These are phyloP conservation scores for Psylliodes chrysocephalus DNA, from an alignment of 2,888 invertebrate genomes.

Conservation along the genomic window DNA sequence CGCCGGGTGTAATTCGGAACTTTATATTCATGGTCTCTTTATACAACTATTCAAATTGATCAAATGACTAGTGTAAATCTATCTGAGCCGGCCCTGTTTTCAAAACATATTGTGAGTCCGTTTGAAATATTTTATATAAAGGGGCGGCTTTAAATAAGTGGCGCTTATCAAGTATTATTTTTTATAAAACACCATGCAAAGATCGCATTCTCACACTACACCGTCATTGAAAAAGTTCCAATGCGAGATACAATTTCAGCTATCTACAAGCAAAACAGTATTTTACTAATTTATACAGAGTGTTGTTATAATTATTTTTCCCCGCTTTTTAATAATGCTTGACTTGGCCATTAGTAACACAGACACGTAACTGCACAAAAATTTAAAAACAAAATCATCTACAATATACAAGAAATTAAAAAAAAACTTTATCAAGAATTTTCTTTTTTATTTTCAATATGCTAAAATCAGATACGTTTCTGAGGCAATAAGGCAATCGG, in stretches of 20 bases:
- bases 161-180: neutral
- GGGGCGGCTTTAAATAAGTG: neutral
- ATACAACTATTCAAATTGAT: no score
- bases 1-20: neutral
- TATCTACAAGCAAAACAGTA: slow-evolving; percentile 8
- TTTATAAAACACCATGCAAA: slow-evolving; percentile 10
- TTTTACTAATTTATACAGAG: slow-evolving; percentile 7
- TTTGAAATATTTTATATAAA: neutral
- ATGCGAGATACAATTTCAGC: neutral
- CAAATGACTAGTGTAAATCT: neutral
- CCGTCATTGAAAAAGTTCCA: neutral
- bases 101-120: neutral
- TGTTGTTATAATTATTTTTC: neutral
- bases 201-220: slow-evolving; percentile 3
- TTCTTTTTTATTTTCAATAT: no score
- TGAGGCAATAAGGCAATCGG: no score
- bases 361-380: no score
- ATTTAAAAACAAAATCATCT: no score
- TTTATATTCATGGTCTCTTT: neutral
- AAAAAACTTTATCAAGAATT: no score
- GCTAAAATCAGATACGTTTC: no score
- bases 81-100: slow-evolving; percentile 14
- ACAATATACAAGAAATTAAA: no score
- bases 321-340: no score
- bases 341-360: no score